Base-by-base conservation (phyloP, 2,888 invertebrate species). In the Ganaspis brasiliensis region DNA sequence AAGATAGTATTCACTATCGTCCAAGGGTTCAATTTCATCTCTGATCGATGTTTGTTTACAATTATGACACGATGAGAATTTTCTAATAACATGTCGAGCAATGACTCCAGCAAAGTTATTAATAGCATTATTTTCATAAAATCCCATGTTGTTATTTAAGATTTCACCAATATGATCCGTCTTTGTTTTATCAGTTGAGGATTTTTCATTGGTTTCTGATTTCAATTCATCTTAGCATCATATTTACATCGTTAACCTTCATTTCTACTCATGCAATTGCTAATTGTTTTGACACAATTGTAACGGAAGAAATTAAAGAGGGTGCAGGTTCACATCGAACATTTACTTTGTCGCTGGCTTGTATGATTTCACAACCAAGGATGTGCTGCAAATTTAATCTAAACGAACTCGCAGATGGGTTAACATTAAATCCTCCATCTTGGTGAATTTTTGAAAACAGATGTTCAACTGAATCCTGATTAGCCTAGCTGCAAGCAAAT, bases 401-500 rank as follows among this genome's bases (percentile, higher is more conserved):
- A 8, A 79, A 57, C 77, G 74, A 77, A 70, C 81, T 74, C 5
- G 78, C 75, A 0, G 82, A 82, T 9, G 83, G 82, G 74, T 82
- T 84, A 5, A 74, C 31, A 74, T 81, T 79, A n/a, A 81, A 79
- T 16, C 82, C 83, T 52, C 77, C 82, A 2, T 82, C 79, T 72
- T 80, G 78, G 37, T 82, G 73, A 12, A 82, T 61, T 76, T 78
- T 79, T 8, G 82, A 80, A 59, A 82, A 78, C 12, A 78, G 49
- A 61, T 83, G 81, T 67, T 84, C 80, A 0, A 82, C 77, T 0
- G 78, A 80, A 74, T 81, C 75, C 63, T 83, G 82, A 45, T 81
- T 82, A 5, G 52, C 71, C 14, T 82, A 63, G 4, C 72, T 75
- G 8, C 75, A 73, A 24, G 79, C 77, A 4, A 83, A 73, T 45